A percentile compares a stretch with the other conserved stretches of the same genome.
These are phyloP conservation scores for Thymelicus lineola DNA, from an alignment of 2,888 invertebrate genomes.

Conservation along the genomic window DNA sequence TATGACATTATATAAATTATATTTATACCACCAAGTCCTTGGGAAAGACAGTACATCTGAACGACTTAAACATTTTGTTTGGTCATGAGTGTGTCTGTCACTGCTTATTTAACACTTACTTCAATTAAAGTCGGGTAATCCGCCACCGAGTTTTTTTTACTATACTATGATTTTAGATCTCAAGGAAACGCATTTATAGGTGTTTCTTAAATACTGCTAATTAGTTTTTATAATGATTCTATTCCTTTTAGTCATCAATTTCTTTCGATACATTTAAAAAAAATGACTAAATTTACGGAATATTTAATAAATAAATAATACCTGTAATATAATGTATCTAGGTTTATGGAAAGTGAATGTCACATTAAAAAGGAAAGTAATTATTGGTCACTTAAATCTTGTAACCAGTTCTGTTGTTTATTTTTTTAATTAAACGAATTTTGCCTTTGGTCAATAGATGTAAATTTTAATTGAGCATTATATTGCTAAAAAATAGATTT, in stretches of 20 bases:
- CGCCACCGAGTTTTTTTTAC: neutral
- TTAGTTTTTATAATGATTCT: neutral
- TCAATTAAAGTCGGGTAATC: too few species aligned
- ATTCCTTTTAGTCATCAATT: neutral
- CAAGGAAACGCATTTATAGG: neutral
- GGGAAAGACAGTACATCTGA: too few species aligned
- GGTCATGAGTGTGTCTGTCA: too few species aligned
- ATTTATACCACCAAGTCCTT: too few species aligned
- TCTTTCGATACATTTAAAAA: neutral
- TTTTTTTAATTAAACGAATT: neutral
- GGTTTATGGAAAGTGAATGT: neutral
- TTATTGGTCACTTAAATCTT: neutral
- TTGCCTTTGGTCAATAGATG: neutral
- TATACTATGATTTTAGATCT: conserved; percentile 3
- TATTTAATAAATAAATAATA: neutral
- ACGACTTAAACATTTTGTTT: too few species aligned
- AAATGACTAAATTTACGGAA: too few species aligned
- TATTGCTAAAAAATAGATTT: conserved; percentile 18
- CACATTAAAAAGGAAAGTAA: neutral
- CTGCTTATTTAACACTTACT: too few species aligned
- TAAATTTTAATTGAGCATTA: neutral
- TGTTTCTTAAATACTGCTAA: neutral
- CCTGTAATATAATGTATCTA: neutral
- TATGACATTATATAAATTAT: too few species aligned
- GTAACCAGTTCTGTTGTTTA: neutral